Percentiles rank a stretch among this genome's conserved stretches.
These are phyloP conservation scores for Teleopsis dalmanni DNA, from an alignment of 1,140 invertebrate species.

Conservation along the genomic window DNA sequence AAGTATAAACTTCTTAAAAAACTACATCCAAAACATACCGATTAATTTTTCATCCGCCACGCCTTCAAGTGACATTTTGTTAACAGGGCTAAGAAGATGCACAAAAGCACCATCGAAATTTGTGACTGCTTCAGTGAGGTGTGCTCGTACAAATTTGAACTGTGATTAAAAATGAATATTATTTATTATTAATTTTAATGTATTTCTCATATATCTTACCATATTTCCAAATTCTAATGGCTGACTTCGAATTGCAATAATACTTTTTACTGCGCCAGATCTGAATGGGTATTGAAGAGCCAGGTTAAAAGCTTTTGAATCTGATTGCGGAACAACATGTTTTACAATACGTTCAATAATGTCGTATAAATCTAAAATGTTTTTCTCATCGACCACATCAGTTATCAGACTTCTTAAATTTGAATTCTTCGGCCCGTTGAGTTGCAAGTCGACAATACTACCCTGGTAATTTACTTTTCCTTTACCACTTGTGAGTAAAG, in stretches of 20 bases:
- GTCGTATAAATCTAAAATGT: conserved; percentile 30
- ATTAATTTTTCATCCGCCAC: conserved; percentile 29
- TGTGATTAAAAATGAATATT: conserved; percentile 8
- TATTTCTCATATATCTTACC: conserved; percentile 19
- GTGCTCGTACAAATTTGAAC: conserved; percentile 28
- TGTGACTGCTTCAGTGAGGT: conserved; percentile 24
- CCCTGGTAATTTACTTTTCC: conserved; percentile 52
- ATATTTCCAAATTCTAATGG: conserved; percentile 31
- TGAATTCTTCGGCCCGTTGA: conserved; percentile 39
- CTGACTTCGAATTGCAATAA: conserved; percentile 48
- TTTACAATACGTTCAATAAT: conserved; percentile 22
- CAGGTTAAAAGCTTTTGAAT: conserved; percentile 49
- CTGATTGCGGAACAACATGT: conserved; percentile 27
- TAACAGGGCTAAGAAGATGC: conserved; percentile 34
- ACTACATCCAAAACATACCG: conserved; percentile 18
- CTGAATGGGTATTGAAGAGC: conserved; percentile 56
- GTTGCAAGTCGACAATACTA: conserved; percentile 49
- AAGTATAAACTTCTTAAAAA: background rate
- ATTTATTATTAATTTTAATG: background rate
- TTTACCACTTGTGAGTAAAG: conserved; percentile 50
- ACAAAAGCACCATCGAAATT: conserved; percentile 30
- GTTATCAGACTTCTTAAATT: conserved; percentile 28
- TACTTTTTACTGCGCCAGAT: conserved; percentile 51
- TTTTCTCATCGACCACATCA: conserved; percentile 27
- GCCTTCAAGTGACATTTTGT: conserved; percentile 31